Evolutionary conservation across 2,888 invertebrate species (phyloP).

Genomic region (Acanthoscelides obtectus): DNA sequence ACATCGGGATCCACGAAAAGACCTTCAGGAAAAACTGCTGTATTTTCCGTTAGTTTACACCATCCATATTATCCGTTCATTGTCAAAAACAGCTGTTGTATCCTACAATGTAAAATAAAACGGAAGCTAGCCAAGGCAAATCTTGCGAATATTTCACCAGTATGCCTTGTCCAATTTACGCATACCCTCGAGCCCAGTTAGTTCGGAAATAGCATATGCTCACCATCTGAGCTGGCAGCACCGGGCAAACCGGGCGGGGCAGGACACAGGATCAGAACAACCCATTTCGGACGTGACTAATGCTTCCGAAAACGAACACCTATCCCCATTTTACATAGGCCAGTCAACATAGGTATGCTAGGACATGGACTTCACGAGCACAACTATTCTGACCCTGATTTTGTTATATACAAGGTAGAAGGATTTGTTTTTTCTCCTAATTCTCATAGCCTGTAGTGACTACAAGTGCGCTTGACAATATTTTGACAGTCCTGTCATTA

Average conservation of each 20-base stretch:
- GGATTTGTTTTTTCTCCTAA: too few relatives aligned
- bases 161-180: background rate
- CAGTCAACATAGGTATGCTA: background rate
- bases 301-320: background rate
- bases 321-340: background rate
- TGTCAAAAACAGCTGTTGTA: too few relatives aligned
- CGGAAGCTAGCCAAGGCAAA: conserved; percentile 9
- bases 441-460: too few relatives aligned
- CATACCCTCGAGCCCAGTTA: background rate
- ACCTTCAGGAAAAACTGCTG: too few relatives aligned
- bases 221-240: background rate
- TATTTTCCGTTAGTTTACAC: too few relatives aligned
- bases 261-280: background rate
- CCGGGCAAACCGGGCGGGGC: background rate
- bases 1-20: too few relatives aligned
- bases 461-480: too few relatives aligned
- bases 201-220: background rate
- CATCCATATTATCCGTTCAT: too few relatives aligned
- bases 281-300: background rate
- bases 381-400: too few relatives aligned
- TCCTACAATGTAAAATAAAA: conserved; percentile 6
- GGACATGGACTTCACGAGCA: too few relatives aligned
- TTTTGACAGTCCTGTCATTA: too few relatives aligned
- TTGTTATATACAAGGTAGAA: too few relatives aligned
- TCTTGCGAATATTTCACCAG: background rate